Percentiles rank a stretch among this genome's conserved stretches.
phyloP scores from a whole-genome alignment of 1,140 invertebrate species.

The Heliconius hermathena region DNA sequence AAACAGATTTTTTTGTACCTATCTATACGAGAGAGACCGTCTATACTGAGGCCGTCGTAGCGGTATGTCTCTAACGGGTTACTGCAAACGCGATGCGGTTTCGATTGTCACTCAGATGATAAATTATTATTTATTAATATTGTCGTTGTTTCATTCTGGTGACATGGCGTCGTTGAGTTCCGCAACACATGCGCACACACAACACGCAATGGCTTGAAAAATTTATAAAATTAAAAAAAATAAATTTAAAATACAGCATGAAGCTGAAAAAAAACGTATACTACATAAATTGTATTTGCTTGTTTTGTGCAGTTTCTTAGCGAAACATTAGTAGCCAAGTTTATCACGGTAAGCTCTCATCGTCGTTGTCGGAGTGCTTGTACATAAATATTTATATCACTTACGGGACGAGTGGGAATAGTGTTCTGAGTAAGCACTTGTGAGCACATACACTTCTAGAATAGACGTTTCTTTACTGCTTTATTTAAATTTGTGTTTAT shows the following conservation, averaged over 20 bases:
- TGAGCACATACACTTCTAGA: slow-evolving; percentile 13
- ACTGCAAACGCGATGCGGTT: too few species aligned
- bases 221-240: too few species aligned
- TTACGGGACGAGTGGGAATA: slow-evolving; percentile 32
- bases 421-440: slow-evolving; percentile 21
- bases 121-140: too few species aligned
- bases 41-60: too few species aligned
- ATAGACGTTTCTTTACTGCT: background rate
- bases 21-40: background rate
- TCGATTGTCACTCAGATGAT: too few species aligned
- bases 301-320: background rate
- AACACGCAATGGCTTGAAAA: too few species aligned
- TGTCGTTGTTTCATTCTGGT: too few species aligned
- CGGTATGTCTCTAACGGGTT: too few species aligned
- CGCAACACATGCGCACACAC: too few species aligned
- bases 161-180: too few species aligned
- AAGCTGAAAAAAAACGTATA: background rate
- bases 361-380: slow-evolving; percentile 30
- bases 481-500: slow-evolving; percentile 1
- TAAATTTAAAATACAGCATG: too few species aligned
- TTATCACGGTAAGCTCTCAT: slow-evolving; percentile 28
- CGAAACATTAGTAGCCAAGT: slow-evolving; percentile 15
- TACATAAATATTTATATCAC: slow-evolving; percentile 40
- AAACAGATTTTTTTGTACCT: too few species aligned
- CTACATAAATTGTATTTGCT: background rate